Conservation (phyloP, 2,888 invertebrate species). For the Xestia sexstrigata region DNA sequence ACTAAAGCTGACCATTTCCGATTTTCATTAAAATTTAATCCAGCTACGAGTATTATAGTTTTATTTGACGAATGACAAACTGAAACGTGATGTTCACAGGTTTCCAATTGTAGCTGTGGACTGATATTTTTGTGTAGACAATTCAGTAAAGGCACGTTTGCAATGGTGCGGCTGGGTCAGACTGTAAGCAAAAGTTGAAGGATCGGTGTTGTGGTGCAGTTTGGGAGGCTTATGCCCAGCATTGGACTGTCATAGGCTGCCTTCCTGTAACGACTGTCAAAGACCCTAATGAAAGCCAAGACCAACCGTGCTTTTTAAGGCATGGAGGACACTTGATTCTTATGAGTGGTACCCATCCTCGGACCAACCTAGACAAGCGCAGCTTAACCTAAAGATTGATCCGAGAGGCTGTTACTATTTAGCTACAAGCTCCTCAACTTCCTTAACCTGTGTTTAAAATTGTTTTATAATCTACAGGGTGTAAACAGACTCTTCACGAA, state of each 20-base stretch:
- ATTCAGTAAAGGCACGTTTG: neutral
- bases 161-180: neutral
- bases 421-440: too few species aligned
- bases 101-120: neutral
- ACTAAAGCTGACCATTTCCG: conserved; percentile 26
- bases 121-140: neutral
- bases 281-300: too few species aligned
- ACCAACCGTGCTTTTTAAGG: neutral
- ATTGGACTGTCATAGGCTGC: too few species aligned
- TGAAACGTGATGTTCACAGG: conserved; percentile 21
- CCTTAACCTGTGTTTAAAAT: too few species aligned
- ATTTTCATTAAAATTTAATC: conserved; percentile 51
- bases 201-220: neutral
- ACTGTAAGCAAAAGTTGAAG: neutral
- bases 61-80: conserved; percentile 8
- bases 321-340: neutral
- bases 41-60: conserved; percentile 13
- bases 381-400: neutral
- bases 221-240: neutral
- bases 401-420: too few species aligned
- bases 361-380: neutral
- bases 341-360: neutral
- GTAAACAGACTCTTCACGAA: too few species aligned
- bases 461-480: too few species aligned
- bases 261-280: neutral